Evolutionary conservation across 2,113 vertebrate genomes (phyloP), one percentile per base, ranked within the genome.

Genomic region (Cyprinodon tularosa): DNA sequence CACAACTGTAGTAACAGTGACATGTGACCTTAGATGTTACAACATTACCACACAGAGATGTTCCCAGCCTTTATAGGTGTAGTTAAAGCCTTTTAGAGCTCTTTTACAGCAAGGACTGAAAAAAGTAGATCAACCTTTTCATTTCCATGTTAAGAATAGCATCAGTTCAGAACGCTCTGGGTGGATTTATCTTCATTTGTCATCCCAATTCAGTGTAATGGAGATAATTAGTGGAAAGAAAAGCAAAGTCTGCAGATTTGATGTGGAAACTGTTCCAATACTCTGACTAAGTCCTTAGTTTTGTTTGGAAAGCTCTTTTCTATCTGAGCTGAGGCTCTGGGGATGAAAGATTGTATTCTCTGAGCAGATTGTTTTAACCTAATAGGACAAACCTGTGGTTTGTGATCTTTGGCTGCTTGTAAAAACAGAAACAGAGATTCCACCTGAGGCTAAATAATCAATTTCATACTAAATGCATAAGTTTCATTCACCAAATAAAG

Each of bases 1-100:
- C 85, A 83, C 78, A 80, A 82, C 74, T 87, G 84, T 66, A 71
- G 84, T 68, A 76, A 76, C 83, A 72, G 72, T 36, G 62, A 74
- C 71, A 71, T 74, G 68, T 80, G 63, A 78, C 82, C 69, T 82
- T 45, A 76, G 22, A 60, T 48, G 67, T 78, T 72, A 53, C 22
- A 44, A 63, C 84, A 78, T 53, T 77, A 45, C 70, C 38, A 57
- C 50, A 57, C 50, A 53, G 22, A 10, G 45, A 1, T 9, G 7
- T 8, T 44, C 53, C 47, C 39, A 0, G 0, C 37, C 20, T 68
- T 20, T 57, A 57, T n/a, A 57, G 50, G 50, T 57, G 50, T 57
- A 20, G 6, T 57, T 15, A 20, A 57, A 0, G 0, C 37, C 38
- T 68, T 37, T 42, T n/a, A 39, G 15, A 36, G 63, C 10, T 66